Percentiles rank a stretch among this genome's conserved stretches.
Evolutionary conservation across 2,888 invertebrate genomes (phyloP).

Genomic region (Linyphia triangularis): DNA sequence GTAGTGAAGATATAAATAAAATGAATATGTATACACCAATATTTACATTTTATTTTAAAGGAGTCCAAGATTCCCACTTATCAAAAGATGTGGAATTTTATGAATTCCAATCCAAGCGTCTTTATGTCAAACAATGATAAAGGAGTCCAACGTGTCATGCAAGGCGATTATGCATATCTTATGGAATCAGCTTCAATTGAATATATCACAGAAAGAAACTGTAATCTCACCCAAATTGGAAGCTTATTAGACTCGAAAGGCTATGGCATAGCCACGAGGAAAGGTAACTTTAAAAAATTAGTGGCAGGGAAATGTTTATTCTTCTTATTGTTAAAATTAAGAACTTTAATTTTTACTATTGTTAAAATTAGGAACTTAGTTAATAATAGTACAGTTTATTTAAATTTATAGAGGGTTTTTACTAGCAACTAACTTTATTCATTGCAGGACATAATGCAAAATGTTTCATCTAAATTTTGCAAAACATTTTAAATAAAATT

Average conservation of each 20-base stretch:
- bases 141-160: constrained; percentile 83
- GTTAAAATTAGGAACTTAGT: too few species aligned
- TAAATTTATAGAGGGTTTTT: too few species aligned
- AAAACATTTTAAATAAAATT: too few species aligned
- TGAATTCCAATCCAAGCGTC: constrained; percentile 78
- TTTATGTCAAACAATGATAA: constrained; percentile 82
- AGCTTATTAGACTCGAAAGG: constrained; percentile 96
- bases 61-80: constrained; percentile 78
- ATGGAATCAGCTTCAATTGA: constrained; percentile 99
- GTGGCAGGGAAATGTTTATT: neutral
- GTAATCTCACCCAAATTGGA: constrained; percentile 93
- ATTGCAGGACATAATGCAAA: too few species aligned
- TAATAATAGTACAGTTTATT: too few species aligned
- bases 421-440: too few species aligned
- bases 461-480: too few species aligned
- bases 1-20: too few species aligned
- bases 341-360: neutral
- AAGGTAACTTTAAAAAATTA: constrained; percentile 83
- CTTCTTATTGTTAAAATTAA: neutral
- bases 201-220: constrained; percentile 93
- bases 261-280: constrained; percentile 96
- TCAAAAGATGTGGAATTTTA: constrained; percentile 82
- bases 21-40: too few species aligned
- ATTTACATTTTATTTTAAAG: too few species aligned
- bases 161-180: constrained; percentile 82